Conservation (phyloP, 2,113 vertebrate genomes). For the Phyllostomus hastatus region DNA sequence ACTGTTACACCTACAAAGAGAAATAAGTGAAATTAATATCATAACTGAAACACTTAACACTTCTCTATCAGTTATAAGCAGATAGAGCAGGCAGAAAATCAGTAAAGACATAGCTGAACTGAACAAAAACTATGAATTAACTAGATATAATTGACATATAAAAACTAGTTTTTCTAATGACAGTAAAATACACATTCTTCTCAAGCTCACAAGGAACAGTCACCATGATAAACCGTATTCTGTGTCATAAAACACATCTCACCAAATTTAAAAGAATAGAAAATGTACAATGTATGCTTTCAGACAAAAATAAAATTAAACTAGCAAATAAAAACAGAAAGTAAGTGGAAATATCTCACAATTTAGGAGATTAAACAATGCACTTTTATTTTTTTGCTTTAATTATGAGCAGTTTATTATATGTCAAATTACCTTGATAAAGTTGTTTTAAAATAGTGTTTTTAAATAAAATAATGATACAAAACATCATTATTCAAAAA, state of each 20-base stretch:
- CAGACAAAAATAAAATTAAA: neutral
- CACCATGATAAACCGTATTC: neutral
- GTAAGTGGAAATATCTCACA: neutral
- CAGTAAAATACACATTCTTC: neutral
- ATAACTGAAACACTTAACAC: neutral
- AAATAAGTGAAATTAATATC: neutral
- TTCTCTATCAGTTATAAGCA: neutral
- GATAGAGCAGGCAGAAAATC: neutral
- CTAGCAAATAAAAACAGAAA: neutral
- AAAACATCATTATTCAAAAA: neutral
- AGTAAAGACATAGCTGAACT: neutral
- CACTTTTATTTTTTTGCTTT: neutral
- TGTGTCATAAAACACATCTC: neutral
- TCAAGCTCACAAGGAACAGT: neutral
- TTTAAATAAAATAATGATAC: neutral
- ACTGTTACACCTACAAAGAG: neutral
- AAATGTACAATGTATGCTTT: neutral
- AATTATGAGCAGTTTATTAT: neutral
- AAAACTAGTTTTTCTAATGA: neutral
- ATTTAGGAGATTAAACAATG: neutral
- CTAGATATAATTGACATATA: neutral
- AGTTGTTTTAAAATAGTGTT: neutral
- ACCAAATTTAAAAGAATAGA: neutral
- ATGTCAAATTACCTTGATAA: neutral
- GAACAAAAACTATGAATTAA: neutral